Evolutionary conservation across 2,113 vertebrate genomes (phyloP).

Genomic region (Myrmecophaga tridactyla): DNA sequence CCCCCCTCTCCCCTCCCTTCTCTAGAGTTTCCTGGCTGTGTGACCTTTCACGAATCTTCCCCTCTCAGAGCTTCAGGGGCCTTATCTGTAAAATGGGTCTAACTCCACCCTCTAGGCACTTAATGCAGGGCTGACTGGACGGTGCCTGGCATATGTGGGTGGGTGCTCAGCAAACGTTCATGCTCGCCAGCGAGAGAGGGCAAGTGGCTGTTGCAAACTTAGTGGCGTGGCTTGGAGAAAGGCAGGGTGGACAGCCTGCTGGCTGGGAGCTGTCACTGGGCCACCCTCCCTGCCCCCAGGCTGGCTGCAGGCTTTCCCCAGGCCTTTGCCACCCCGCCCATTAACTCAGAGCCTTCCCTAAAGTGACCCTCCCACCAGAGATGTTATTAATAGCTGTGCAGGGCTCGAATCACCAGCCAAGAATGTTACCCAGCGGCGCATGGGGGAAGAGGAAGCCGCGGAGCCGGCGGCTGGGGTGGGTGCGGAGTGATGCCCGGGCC

Average conservation of each 20-base stretch:
- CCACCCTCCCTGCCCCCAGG: neutral
- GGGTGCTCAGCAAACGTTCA: neutral
- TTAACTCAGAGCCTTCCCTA: slow-evolving; percentile 42
- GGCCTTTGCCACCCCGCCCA: slow-evolving; percentile 37
- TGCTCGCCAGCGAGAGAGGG: rapidly evolving
- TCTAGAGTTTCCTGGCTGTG: neutral
- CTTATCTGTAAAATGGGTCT: neutral
- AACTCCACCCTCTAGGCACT: neutral
- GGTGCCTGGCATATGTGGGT: neutral
- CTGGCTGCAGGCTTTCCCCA: neutral
- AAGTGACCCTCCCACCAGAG: slow-evolving; percentile 44
- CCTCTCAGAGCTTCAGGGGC: rapidly evolving
- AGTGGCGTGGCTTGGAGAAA: slow-evolving; percentile 52
- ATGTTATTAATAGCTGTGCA: slow-evolving; percentile 68
- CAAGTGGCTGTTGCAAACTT: rapidly evolving
- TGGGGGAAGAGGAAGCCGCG: slow-evolving; percentile 73
- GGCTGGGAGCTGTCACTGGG: neutral
- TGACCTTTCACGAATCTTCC: neutral
- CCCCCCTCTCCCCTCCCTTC: neutral
- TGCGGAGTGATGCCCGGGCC: slow-evolving; percentile 35
- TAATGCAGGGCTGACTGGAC: rapidly evolving
- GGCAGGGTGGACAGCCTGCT: slow-evolving; percentile 61
- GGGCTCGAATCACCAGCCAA: slow-evolving; percentile 45
- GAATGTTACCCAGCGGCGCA: slow-evolving; percentile 71
- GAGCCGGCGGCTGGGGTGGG: slow-evolving; percentile 40